A percentile compares a stretch with the other conserved stretches of the same genome.
These are phyloP conservation scores for Anthoscopus minutus DNA, from an alignment of 2,113 vertebrate species.

Conservation along the genomic window DNA sequence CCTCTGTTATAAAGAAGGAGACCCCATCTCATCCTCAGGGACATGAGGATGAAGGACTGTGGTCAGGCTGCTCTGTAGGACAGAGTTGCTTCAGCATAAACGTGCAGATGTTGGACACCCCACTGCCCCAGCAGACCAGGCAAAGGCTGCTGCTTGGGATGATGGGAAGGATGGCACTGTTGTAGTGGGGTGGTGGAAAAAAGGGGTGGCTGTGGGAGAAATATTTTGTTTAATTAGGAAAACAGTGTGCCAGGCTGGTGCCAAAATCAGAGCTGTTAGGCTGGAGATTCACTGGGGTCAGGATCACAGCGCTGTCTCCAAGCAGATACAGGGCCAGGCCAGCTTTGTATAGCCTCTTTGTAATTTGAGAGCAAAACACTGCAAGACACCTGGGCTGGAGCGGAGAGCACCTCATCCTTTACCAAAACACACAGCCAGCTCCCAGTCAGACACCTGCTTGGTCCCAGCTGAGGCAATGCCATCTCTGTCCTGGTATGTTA, in stretches of 20 bases:
- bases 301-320: background rate
- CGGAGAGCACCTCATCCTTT: background rate
- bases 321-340: rapidly evolving
- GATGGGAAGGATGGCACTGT: background rate
- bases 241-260: background rate
- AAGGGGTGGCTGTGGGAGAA: background rate
- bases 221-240: background rate
- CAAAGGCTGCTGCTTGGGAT: background rate
- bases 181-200: background rate
- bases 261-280: background rate
- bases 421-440: background rate
- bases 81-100: background rate
- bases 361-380: background rate
- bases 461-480: background rate
- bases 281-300: background rate
- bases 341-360: background rate
- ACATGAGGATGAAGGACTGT: background rate
- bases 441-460: background rate
- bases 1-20: background rate
- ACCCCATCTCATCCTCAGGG: background rate
- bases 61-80: background rate
- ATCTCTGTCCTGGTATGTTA: background rate
- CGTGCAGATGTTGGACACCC: rapidly evolving
- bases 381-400: background rate
- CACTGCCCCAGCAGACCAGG: background rate